Percentiles rank a stretch among this genome's conserved stretches.
Conservation (phyloP, 2,888 invertebrate genomes). For the Ophion slaviceki region DNA sequence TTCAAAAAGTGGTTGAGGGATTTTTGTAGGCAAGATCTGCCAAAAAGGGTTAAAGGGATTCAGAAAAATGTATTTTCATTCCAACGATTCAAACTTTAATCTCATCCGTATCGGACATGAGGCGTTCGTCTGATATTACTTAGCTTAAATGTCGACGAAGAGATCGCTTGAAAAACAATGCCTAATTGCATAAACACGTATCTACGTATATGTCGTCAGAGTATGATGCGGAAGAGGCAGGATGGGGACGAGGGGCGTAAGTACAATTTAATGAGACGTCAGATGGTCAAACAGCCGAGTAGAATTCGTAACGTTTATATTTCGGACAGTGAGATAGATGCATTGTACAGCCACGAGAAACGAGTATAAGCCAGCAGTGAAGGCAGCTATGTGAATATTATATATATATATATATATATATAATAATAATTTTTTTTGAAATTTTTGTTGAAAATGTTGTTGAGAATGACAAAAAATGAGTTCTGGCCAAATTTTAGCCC, state of each 20-base stretch:
- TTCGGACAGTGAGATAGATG: constrained; percentile 25
- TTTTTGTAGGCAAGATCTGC: too few relatives aligned
- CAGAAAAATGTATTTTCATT: too few relatives aligned
- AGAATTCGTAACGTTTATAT: constrained; percentile 27
- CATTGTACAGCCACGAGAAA: constrained; percentile 51
- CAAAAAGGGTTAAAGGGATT: too few relatives aligned
- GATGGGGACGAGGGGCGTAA: neutral
- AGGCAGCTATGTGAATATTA: constrained; percentile 19
- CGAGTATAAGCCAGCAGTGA: constrained; percentile 47
- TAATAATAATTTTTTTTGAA: too few relatives aligned
- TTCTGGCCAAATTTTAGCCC: too few relatives aligned
- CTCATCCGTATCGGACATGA: neutral
- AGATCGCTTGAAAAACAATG: neutral
- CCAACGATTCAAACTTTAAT: too few relatives aligned
- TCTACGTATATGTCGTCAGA: neutral
- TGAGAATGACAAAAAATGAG: too few relatives aligned
- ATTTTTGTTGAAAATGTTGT: too few relatives aligned
- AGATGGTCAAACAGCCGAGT: constrained; percentile 12
- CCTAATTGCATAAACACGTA: neutral
- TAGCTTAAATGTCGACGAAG: neutral
- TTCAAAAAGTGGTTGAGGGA: too few relatives aligned
- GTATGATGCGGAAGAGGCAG: neutral
- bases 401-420: constrained; percentile 55
- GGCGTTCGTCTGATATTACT: neutral
- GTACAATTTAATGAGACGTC: constrained; percentile 25